Percentiles rank a stretch among this genome's conserved stretches.
These are phyloP conservation scores for Cyclargus thomasi DNA, from an alignment of 1,140 invertebrate genomes.

Conservation along the genomic window DNA sequence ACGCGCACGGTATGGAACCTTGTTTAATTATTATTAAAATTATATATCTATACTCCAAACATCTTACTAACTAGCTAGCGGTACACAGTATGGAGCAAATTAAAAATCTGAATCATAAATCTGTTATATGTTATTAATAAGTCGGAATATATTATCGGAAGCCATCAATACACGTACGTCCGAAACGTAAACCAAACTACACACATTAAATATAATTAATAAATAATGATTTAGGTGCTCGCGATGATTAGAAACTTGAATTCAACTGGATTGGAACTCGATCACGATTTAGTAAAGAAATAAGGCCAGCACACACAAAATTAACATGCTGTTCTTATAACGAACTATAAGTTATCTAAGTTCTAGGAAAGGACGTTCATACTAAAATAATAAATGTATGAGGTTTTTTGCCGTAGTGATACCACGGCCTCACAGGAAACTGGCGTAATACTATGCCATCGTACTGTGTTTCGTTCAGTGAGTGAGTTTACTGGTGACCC, in stretches of 20 bases:
- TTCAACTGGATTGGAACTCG: not conserved
- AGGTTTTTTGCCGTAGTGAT: no score
- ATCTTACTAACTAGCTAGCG: not conserved
- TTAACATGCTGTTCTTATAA: no score
- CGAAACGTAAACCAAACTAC: not conserved
- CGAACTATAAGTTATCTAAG: no score
- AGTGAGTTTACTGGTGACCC: no score
- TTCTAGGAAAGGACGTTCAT: no score
- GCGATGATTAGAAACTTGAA: not conserved
- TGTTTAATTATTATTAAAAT: no score
- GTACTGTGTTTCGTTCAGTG: no score
- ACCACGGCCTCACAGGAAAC: no score
- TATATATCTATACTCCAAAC: not conserved
- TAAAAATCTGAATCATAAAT: not conserved
- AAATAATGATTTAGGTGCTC: not conserved
- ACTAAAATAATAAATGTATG: no score
- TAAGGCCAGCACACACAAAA: not conserved
- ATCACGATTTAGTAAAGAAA: not conserved
- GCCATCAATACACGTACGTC: not conserved
- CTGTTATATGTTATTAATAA: not conserved
- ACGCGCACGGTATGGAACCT: no score
- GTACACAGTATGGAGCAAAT: not conserved
- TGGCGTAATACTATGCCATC: no score
- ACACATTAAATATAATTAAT: not conserved
- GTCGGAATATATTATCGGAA: not conserved